Evolutionary conservation across 1,140 invertebrate species (phyloP).

Genomic region (Polyergus mexicanus): DNA sequence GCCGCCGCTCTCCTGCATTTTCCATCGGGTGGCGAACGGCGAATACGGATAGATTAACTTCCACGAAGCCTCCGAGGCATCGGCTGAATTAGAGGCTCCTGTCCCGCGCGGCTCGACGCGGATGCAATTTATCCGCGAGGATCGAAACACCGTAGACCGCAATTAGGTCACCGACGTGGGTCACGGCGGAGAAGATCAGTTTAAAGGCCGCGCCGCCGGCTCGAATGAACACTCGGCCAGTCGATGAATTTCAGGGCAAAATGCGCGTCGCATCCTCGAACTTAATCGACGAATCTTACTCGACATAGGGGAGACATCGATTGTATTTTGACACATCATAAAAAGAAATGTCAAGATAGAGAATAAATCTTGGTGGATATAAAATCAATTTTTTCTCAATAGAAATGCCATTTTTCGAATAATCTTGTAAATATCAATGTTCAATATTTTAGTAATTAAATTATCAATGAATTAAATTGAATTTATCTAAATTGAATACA

Average conservation of each 20-base stretch:
- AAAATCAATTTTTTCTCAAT: not conserved
- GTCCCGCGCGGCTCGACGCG: not conserved
- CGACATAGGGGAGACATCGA: not conserved
- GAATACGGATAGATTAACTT: conserved; percentile 60
- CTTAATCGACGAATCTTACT: not conserved
- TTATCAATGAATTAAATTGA: not conserved
- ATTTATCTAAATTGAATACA: not conserved
- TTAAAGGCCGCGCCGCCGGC: conserved; percentile 39
- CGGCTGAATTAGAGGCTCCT: conserved; percentile 42
- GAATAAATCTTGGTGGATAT: not conserved
- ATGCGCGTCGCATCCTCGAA: not conserved
- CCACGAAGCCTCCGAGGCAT: conserved; percentile 57
- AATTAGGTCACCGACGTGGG: conserved; percentile 63
- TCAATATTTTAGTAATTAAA: conserved; percentile 17
- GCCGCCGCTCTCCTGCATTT: conserved; percentile 49
- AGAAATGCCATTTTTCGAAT: too few species aligned
- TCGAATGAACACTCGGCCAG: conserved; percentile 8
- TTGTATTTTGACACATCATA: not conserved
- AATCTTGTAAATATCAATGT: not conserved
- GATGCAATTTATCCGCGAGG: conserved; percentile 59
- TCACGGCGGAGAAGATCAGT: conserved; percentile 56
- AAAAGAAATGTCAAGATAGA: not conserved
- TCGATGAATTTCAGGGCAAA: conserved; percentile 39
- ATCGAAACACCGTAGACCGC: conserved; percentile 56
- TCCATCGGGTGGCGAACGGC: conserved; percentile 48